Conservation (phyloP, 1,140 invertebrate genomes). For the Leptinotarsa texana region DNA sequence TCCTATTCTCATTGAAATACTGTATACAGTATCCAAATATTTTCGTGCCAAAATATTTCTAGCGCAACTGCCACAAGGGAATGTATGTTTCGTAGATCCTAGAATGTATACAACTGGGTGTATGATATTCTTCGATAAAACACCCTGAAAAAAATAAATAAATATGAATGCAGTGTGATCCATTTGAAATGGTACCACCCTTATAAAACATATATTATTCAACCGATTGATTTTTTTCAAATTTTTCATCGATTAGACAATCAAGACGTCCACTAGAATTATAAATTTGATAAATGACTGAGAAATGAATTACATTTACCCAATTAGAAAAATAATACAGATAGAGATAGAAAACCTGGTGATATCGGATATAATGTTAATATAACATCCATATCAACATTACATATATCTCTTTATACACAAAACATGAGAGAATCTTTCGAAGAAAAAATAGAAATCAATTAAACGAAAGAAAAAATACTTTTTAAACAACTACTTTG, state of each 20-base stretch:
- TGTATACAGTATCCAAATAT: constrained; percentile 78
- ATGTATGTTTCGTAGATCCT: constrained; percentile 73
- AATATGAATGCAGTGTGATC: too few relatives aligned
- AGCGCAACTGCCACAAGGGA: constrained; percentile 77
- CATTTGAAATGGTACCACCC: too few relatives aligned
- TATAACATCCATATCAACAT: too few relatives aligned
- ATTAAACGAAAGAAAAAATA: too few relatives aligned
- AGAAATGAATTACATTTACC: too few relatives aligned
- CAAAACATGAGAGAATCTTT: too few relatives aligned
- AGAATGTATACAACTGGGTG: constrained; percentile 75
- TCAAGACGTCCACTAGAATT: neutral
- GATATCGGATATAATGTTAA: too few relatives aligned
- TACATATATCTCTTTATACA: too few relatives aligned
- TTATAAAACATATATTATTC: neutral
- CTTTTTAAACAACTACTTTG: too few relatives aligned
- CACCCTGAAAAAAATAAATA: constrained; percentile 60
- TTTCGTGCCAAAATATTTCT: constrained; percentile 76
- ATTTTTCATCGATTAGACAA: neutral
- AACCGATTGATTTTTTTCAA: neutral
- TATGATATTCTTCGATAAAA: constrained; percentile 76
- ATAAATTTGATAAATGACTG: neutral
- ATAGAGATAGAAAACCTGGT: too few relatives aligned
- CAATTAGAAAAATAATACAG: too few relatives aligned
- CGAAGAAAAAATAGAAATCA: too few relatives aligned
- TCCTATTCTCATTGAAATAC: constrained; percentile 78